Evolutionary conservation across 1,140 invertebrate species (phyloP).

Genomic region (Ceratosolen fusciceps): DNA sequence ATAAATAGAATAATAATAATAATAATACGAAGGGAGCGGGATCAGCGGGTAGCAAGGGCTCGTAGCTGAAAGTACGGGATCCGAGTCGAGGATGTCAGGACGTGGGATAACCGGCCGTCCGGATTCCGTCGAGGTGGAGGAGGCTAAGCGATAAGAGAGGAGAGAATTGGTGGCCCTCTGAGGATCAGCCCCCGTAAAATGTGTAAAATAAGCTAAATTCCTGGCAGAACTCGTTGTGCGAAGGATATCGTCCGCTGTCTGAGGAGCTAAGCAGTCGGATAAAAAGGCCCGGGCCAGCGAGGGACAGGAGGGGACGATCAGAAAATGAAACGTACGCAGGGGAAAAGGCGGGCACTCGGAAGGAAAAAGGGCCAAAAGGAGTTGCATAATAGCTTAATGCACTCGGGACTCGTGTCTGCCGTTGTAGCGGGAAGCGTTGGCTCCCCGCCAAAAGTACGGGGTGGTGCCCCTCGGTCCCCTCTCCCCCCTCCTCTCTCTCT

Average conservation of each 20-base stretch:
- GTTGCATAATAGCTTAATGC: constrained; percentile 6
- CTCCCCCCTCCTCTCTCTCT: too few relatives aligned
- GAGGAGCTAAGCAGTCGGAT: background rate
- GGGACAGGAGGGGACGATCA: background rate
- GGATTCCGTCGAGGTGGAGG: too few relatives aligned
- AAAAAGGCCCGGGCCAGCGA: background rate
- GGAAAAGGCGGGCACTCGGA: background rate
- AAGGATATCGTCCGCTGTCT: background rate
- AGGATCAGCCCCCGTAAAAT: background rate
- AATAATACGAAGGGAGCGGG: too few relatives aligned
- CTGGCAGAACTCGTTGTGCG: background rate
- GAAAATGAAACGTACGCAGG: constrained; percentile 13
- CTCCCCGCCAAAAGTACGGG: background rate
- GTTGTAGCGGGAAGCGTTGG: background rate
- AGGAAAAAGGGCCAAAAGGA: background rate
- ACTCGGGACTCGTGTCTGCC: constrained; percentile 13
- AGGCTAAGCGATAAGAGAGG: background rate
- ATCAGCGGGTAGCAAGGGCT: too few relatives aligned
- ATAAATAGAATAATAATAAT: too few relatives aligned
- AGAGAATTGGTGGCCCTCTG: background rate
- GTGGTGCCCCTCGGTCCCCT: too few relatives aligned
- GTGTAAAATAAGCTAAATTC: background rate
- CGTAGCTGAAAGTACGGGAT: too few relatives aligned
- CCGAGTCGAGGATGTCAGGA: too few relatives aligned
- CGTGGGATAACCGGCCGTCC: too few relatives aligned